Evolutionary conservation across 2,113 vertebrate species (phyloP).

Genomic region (Synodontis membranacea): DNA sequence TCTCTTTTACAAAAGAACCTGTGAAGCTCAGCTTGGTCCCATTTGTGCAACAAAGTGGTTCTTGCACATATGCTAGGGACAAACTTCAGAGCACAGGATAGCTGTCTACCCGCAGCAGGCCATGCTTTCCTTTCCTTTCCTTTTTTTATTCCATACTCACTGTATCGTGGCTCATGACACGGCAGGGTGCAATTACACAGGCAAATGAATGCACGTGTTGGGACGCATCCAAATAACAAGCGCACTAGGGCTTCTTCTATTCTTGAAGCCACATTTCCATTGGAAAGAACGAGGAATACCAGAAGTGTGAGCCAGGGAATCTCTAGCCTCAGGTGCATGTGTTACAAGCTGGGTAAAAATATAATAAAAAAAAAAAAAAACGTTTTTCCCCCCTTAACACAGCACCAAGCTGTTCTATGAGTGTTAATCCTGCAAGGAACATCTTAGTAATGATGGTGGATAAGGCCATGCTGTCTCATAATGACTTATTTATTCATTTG

Average conservation of each 20-base stretch:
- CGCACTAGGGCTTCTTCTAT: not conserved
- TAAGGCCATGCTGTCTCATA: not conserved
- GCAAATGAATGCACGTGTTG: slow-evolving; percentile 24
- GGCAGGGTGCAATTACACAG: slow-evolving; percentile 6
- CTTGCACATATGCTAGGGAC: not conserved
- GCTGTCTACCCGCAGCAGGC: not conserved
- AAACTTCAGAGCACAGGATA: not conserved
- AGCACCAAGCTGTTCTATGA: slow-evolving; percentile 5
- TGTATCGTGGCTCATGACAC: not conserved
- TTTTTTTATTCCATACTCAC: not conserved
- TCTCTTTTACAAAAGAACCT: slow-evolving; percentile 20
- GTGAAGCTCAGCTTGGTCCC: not conserved
- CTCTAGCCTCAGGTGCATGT: slow-evolving; percentile 41
- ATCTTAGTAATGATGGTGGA: not conserved
- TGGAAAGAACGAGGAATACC: slow-evolving; percentile 38
- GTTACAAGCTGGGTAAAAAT: slow-evolving; percentile 24
- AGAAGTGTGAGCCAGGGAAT: slow-evolving; percentile 33
- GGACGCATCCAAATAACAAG: slow-evolving; percentile 24
- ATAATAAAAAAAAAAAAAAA: slow-evolving; percentile 17
- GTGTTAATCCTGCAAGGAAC: not conserved
- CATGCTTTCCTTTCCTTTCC: not conserved
- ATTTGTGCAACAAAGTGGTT: slow-evolving; percentile 13
- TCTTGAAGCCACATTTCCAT: slow-evolving; percentile 32
- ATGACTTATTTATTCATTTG: not conserved
- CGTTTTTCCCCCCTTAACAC: not conserved